phyloP scores from a whole-genome alignment of 2,113 vertebrate genomes.

The Tragelaphus imberbis region DNA sequence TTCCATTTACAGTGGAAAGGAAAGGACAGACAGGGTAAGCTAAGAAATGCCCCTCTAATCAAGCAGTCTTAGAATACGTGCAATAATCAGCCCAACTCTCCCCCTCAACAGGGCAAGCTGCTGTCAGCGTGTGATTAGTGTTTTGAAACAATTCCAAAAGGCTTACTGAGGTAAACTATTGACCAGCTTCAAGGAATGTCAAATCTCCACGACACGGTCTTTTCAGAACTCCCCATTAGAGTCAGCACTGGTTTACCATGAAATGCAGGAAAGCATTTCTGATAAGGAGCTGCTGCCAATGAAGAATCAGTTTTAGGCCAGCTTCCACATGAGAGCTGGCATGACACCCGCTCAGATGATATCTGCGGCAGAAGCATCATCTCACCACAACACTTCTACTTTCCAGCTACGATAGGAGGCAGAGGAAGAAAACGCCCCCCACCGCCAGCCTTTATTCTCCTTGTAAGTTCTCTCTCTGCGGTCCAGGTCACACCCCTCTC shows the following conservation, averaged over 20 bases:
- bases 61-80: neutral
- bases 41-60: neutral
- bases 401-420: neutral
- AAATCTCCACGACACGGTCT: neutral
- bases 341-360: rapidly evolving
- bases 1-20: neutral
- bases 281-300: neutral
- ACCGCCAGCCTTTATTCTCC: neutral
- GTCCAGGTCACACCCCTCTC: neutral
- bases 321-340: neutral
- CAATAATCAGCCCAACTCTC: neutral
- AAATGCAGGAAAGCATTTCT: neutral
- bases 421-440: neutral
- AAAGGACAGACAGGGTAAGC: neutral
- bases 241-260: neutral
- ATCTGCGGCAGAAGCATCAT: neutral
- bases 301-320: neutral
- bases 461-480: neutral
- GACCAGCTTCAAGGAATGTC: neutral
- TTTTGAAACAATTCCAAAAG: neutral
- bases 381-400: neutral
- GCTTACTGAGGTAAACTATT: neutral
- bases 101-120: neutral
- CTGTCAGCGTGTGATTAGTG: neutral
- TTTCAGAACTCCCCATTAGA: neutral